phyloP scores from a whole-genome alignment of 2,113 vertebrate genomes.

The Hippocampus barbouri region DNA sequence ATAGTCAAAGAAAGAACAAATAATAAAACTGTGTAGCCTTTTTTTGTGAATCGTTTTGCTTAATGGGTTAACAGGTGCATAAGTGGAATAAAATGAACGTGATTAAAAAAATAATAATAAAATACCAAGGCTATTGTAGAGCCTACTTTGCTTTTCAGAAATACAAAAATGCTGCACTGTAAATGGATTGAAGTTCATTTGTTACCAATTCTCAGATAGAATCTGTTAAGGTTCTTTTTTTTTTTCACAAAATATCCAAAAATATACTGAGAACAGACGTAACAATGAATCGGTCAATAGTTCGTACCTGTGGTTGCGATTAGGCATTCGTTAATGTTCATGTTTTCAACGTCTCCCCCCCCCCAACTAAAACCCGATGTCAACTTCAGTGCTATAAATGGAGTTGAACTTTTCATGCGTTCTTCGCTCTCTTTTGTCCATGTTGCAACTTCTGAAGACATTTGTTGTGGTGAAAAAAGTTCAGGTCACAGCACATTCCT shows the following conservation, averaged over 20 bases:
- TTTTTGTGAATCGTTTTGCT: too few species aligned
- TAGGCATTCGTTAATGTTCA: background rate
- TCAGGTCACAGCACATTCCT: constrained; percentile 15
- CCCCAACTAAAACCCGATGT: background rate
- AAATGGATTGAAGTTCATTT: too few species aligned
- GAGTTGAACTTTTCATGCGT: background rate
- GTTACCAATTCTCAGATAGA: too few species aligned
- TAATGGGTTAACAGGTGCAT: background rate
- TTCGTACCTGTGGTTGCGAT: background rate
- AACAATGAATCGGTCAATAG: background rate
- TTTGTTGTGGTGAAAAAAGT: constrained; percentile 62
- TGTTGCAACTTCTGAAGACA: background rate
- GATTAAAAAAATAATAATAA: background rate
- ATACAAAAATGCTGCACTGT: background rate
- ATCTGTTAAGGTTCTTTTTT: too few species aligned
- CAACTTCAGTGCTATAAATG: background rate
- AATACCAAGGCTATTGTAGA: too few species aligned
- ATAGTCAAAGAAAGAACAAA: too few species aligned
- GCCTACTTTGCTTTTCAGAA: background rate
- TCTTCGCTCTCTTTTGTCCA: constrained; percentile 1
- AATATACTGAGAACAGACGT: too few species aligned
- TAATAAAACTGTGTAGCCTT: too few species aligned
- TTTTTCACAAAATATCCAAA: too few species aligned
- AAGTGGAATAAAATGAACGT: background rate
- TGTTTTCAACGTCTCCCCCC: background rate